These are phyloP conservation scores for Lophotriccus pileatus DNA, from an alignment of 2,797 vertebrate genomes.

Conservation along the genomic window DNA sequence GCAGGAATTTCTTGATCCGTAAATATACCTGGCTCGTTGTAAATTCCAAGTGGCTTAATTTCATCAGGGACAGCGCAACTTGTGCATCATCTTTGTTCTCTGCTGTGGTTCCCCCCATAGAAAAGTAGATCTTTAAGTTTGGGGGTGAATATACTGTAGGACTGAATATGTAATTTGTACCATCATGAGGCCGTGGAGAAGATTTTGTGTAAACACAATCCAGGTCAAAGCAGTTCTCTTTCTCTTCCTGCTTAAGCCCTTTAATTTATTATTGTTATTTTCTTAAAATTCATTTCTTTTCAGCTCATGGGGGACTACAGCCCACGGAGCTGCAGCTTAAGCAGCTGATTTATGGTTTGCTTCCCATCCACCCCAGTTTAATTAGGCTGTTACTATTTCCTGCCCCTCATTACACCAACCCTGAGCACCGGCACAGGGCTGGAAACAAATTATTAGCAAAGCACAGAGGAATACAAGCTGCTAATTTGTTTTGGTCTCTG, in stretches of 20 bases:
- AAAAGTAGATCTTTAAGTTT: neutral
- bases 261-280: neutral
- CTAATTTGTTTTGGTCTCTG: constrained; percentile 44
- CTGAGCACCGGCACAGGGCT: neutral
- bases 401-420: constrained; percentile 8
- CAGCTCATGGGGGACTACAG: neutral
- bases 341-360: constrained; percentile 12
- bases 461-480: constrained; percentile 7
- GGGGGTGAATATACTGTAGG: neutral
- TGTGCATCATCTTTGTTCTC: neutral
- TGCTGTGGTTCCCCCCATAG: neutral
- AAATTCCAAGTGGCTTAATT: neutral
- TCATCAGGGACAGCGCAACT: neutral
- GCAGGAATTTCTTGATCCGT: neutral
- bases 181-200: neutral
- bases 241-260: neutral
- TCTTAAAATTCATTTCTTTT: neutral
- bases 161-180: rapidly evolving
- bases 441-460: constrained; percentile 28
- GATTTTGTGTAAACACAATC: neutral
- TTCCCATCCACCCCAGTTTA: constrained; percentile 4
- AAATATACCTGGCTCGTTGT: neutral
- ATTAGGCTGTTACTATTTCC: constrained; percentile 32
- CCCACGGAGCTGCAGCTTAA: neutral
- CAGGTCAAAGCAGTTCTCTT: neutral